Conservation (phyloP, 2,113 vertebrate genomes). For the Microcebus griseorufus region DNA sequence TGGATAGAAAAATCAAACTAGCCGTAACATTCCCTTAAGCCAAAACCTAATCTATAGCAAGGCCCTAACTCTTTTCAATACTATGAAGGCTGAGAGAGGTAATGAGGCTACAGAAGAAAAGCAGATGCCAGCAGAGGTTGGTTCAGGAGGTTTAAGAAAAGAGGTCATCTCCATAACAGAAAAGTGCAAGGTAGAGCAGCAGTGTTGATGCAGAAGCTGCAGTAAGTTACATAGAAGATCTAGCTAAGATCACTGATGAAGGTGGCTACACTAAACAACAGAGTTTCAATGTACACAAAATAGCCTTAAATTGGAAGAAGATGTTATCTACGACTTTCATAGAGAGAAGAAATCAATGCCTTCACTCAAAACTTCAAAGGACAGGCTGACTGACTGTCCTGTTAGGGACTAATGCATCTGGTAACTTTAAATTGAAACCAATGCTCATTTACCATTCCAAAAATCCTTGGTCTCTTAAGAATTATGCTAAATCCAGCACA, state of each 20-base stretch:
- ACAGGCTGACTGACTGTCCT: not conserved
- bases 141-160: not conserved
- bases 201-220: not conserved
- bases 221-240: not conserved
- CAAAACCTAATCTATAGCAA: not conserved
- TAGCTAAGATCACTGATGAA: not conserved
- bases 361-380: not conserved
- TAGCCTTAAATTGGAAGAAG: not conserved
- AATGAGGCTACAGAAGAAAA: not conserved
- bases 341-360: not conserved
- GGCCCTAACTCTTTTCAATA: not conserved
- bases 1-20: not conserved
- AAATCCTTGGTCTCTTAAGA: not conserved
- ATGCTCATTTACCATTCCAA: not conserved
- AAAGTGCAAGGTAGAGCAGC: not conserved
- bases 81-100: not conserved
- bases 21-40: not conserved
- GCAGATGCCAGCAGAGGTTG: not conserved
- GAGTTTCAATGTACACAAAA: not conserved
- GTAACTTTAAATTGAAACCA: not conserved
- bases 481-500: not conserved
- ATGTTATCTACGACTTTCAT: not conserved
- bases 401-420: not conserved
- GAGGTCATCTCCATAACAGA: not conserved
- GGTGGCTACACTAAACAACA: not conserved